phyloP scores from a whole-genome alignment of 2,888 invertebrate species.

The Caenorhabditis sp. region DNA sequence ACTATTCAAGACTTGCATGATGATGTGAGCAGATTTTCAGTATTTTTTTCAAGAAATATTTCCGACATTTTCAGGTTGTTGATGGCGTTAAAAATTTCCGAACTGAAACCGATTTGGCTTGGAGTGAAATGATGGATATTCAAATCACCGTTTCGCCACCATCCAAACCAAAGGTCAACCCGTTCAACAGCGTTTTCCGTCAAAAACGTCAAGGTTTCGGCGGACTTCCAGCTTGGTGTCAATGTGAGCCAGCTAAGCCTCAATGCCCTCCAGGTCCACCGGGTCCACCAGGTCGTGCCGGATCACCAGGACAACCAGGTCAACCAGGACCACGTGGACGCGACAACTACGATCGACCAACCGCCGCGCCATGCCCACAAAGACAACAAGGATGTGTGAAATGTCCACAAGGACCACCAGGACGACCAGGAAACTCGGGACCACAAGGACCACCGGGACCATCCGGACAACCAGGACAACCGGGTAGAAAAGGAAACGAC shows the following conservation, averaged over 20 bases:
- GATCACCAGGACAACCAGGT: slow-evolving; percentile 52
- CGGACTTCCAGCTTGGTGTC: slow-evolving; percentile 60
- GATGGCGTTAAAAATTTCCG: slow-evolving; percentile 57
- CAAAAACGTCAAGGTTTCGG: slow-evolving; percentile 52
- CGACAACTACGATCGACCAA: slow-evolving; percentile 52
- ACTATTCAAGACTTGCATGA: background rate
- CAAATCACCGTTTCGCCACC: slow-evolving; percentile 64
- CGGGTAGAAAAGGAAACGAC: slow-evolving; percentile 51
- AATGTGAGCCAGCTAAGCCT: slow-evolving; percentile 58
- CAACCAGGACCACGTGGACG: slow-evolving; percentile 47
- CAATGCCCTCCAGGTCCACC: slow-evolving; percentile 57
- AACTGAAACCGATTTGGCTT: slow-evolving; percentile 58
- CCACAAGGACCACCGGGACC: slow-evolving; percentile 53
- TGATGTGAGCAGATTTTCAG: background rate
- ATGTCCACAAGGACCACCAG: slow-evolving; percentile 48
- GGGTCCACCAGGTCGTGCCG: slow-evolving; percentile 57
- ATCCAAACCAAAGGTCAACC: slow-evolving; percentile 53
- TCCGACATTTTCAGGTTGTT: slow-evolving; percentile 35
- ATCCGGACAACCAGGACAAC: slow-evolving; percentile 51
- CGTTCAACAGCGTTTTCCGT: slow-evolving; percentile 58
- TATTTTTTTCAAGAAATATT: background rate
- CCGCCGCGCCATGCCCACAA: slow-evolving; percentile 57
- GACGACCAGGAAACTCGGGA: slow-evolving; percentile 40
- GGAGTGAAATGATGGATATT: slow-evolving; percentile 60
- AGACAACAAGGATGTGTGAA: slow-evolving; percentile 49